Evolutionary conservation across 2,888 invertebrate species (phyloP), one percentile per base, ranked within the genome.

Genomic region (Fragum sueziense): DNA sequence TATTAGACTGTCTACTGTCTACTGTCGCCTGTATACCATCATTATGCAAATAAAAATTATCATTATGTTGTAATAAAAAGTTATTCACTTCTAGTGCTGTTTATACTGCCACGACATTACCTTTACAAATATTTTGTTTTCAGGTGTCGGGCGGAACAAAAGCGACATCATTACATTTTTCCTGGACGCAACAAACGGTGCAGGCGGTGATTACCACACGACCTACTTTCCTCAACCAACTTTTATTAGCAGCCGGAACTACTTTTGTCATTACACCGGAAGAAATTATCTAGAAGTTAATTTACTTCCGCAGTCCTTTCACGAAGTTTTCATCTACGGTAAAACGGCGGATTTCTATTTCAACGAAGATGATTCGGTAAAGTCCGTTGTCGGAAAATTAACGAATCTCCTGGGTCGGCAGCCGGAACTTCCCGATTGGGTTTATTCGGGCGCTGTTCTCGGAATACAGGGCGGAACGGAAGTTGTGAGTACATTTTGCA

Each of bases 71-170:
- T n/a, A n/a, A n/a, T n/a, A n/a, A n/a, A n/a, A n/a, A n/a, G 17
- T 47, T 47, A 14, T 4, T 37, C 22, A 6, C n/a, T 17, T 37
- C 33, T 9, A 27, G 11, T 52, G n/a, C n/a, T n/a, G n/a, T n/a
- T n/a, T n/a, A n/a, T n/a, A n/a, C n/a, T n/a, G n/a, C n/a, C n/a
- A n/a, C n/a, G n/a, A n/a, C n/a, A n/a, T n/a, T 59, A 6, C n/a
- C n/a, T n/a, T n/a, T n/a, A n/a, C n/a, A n/a, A n/a, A 11, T 68
- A 37, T 14, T 20, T 54, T 41, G 22, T 41, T 61, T 74, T 1
- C 70, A 91, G 91, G 91, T 68, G 90, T 91, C n/a, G 91, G 91
- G 0, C 78, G 91, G 27, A 88, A 91, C 84, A 89, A 88, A 62
- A 86, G 87, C 29, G 83, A 87, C 54, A 83, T 88, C n/a, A 79